Conservation (phyloP, 2,888 invertebrate species). For the Eutolmus rufibarbis region DNA sequence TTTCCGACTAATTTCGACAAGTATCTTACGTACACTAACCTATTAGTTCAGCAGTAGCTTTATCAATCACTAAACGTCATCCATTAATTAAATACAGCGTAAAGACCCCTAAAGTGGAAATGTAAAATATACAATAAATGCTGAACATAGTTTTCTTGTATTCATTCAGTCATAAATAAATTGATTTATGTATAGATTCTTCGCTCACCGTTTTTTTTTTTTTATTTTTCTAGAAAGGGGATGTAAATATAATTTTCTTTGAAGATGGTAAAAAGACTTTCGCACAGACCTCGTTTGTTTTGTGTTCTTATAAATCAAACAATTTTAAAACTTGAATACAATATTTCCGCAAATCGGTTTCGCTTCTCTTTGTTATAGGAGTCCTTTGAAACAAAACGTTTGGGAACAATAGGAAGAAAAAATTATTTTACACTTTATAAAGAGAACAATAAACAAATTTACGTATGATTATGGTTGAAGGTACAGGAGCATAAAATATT, state of each 20-base stretch:
- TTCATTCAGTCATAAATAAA: neutral
- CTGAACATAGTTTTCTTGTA: neutral
- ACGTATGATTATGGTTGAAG: no score
- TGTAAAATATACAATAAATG: neutral
- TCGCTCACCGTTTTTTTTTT: neutral
- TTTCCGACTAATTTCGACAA: no score
- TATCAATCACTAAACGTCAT: no score
- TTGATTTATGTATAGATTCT: neutral
- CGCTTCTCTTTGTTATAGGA: neutral
- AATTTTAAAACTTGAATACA: neutral
- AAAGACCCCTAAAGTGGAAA: neutral
- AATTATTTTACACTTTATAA: neutral
- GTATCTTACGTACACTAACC: no score
- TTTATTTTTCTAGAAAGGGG: neutral
- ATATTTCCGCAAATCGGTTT: neutral
- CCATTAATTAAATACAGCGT: no score
- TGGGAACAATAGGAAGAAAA: no score
- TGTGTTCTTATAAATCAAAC: neutral
- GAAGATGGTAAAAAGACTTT: neutral
- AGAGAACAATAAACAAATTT: neutral
- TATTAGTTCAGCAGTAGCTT: no score
- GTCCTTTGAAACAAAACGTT: neutral
- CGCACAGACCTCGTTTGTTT: neutral
- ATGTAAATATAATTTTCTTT: neutral
- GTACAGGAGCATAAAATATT: no score